These are phyloP conservation scores for Diarsia mendica DNA, from an alignment of 2,888 invertebrate species.

Conservation along the genomic window DNA sequence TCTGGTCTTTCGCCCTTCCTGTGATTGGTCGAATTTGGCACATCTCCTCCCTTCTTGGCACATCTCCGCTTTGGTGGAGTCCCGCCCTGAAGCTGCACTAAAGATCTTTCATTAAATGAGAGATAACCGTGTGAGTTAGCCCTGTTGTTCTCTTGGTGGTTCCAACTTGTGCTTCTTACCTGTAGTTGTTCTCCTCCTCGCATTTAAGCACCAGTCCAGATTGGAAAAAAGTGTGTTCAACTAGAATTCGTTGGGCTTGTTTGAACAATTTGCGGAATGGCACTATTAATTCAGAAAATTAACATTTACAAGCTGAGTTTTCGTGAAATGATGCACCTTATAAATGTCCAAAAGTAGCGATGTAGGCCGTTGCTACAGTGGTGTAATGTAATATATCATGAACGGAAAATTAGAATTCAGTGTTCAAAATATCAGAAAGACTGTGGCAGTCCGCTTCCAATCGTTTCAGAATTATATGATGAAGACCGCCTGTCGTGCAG, in stretches of 20 bases:
- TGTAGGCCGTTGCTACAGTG: background rate
- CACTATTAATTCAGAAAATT: background rate
- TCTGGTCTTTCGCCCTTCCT: too few species aligned
- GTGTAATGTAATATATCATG: too few species aligned
- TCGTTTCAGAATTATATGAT: slow-evolving; percentile 81
- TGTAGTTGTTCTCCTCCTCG: background rate
- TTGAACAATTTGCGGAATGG: background rate
- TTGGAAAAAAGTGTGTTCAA: background rate
- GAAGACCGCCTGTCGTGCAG: slow-evolving; percentile 83
- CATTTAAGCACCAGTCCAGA: background rate
- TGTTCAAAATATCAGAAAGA: background rate
- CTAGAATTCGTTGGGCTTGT: background rate
- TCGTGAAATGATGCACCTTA: background rate
- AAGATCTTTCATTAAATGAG: background rate
- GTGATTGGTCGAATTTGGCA: too few species aligned
- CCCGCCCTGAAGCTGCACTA: background rate
- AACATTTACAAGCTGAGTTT: background rate
- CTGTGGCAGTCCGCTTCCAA: background rate
- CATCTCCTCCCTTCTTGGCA: too few species aligned
- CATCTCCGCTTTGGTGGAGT: too few species aligned
- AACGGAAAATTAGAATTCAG: background rate
- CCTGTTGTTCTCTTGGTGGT: background rate
- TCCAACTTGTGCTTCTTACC: background rate
- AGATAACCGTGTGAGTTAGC: background rate
- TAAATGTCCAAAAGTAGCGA: background rate